Conservation (phyloP, 1,140 invertebrate species). For the Pogonus chalceus region DNA sequence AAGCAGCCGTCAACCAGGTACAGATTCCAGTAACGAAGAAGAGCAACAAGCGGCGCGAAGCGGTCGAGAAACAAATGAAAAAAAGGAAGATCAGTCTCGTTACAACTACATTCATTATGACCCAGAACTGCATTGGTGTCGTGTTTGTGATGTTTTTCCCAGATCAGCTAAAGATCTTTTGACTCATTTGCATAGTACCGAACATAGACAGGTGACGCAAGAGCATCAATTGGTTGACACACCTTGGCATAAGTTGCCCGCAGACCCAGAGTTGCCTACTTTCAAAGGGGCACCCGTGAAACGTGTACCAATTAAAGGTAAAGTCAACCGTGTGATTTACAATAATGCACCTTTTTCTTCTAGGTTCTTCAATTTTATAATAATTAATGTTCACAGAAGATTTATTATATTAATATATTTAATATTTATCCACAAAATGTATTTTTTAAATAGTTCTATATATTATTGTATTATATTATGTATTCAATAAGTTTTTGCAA, state of each 20-base stretch:
- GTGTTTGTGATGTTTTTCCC: conserved; percentile 73
- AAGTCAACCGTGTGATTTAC: conserved; percentile 21
- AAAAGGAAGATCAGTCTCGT: conserved; percentile 35
- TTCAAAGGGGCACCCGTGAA: conserved; percentile 59
- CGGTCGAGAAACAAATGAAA: conserved; percentile 21
- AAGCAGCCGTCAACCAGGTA: conserved; percentile 26
- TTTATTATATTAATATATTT: no score
- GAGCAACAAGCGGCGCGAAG: conserved; percentile 27
- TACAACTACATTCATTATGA: conserved; percentile 77
- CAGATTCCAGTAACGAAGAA: conserved; percentile 22
- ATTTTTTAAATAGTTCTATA: conserved; percentile 9
- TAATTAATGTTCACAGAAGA: conserved; percentile 2
- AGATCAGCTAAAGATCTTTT: conserved; percentile 75
- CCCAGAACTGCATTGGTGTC: conserved; percentile 81
- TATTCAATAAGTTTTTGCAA: conserved; percentile 7
- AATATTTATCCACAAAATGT: conserved; percentile 4
- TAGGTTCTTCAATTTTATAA: conserved; percentile 5
- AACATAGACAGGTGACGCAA: conserved; percentile 55
- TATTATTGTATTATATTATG: conserved; percentile 9
- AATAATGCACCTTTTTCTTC: neutral
- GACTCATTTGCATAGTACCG: conserved; percentile 66
- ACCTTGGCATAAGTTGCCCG: conserved; percentile 59
- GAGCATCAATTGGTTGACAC: conserved; percentile 53
- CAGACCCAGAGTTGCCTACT: conserved; percentile 52
- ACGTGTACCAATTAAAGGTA: conserved; percentile 70